These are phyloP conservation scores for Chelidonichthys spinosus DNA, from an alignment of 2,797 vertebrate genomes.

Conservation along the genomic window DNA sequence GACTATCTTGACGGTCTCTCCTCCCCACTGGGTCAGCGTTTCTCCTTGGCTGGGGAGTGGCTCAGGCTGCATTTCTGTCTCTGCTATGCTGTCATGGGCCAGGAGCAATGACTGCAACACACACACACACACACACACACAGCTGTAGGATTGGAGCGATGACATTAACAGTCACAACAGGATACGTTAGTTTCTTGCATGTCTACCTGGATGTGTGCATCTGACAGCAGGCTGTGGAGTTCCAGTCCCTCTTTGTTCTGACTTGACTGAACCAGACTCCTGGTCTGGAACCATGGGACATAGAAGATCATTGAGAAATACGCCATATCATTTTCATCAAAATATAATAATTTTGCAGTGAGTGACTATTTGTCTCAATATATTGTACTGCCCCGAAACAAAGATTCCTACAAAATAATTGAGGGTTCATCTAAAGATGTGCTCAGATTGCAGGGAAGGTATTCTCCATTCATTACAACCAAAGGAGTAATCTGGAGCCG, in stretches of 20 bases:
- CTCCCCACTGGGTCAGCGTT: constrained; percentile 91
- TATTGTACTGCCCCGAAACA: background rate
- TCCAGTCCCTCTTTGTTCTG: constrained; percentile 96
- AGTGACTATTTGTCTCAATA: background rate
- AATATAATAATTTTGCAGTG: background rate
- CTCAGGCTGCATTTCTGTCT: constrained; percentile 94
- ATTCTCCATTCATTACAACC: background rate
- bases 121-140: constrained; percentile 1
- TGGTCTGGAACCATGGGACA: constrained; percentile 84
- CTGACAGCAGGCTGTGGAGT: constrained; percentile 89
- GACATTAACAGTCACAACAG: background rate
- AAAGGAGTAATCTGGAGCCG: background rate
- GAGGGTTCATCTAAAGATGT: background rate
- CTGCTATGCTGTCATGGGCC: constrained; percentile 95
- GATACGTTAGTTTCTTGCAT: too few species aligned
- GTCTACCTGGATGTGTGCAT: constrained; percentile 91
- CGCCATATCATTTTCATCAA: background rate
- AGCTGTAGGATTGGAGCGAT: background rate
- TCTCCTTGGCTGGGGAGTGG: constrained; percentile 85
- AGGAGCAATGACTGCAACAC: constrained; percentile 88
- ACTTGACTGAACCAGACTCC: constrained; percentile 87
- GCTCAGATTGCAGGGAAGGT: too few species aligned
- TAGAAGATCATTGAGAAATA: background rate
- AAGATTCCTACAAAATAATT: background rate
- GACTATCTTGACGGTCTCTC: constrained; percentile 96